Base-by-base conservation (phyloP, 2,888 invertebrate species). In the Cantharis rustica region DNA sequence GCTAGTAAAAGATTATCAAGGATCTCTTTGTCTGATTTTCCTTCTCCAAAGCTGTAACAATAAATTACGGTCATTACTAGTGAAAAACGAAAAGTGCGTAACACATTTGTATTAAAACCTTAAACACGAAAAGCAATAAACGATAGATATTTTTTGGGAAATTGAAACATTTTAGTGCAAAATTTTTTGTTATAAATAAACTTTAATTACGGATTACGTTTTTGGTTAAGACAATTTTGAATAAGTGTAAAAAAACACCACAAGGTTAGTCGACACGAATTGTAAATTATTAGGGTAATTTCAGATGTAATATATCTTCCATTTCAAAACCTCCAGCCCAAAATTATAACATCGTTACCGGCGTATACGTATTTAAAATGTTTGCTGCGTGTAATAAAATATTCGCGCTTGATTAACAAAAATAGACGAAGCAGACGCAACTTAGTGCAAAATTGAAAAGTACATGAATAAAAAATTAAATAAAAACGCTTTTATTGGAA, bases 21-120 rank as follows among this genome's bases (percentile, higher is more conserved):
- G 89, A 96, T 96, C 90, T 96, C 95, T 90, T 96, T 96, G 92
- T 96, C 96, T 88, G 96, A 96, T 91, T 95, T 95, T 85, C 95
- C 95, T 89, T 95, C 95, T 89, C 95, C 95, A 89, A 95, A 95
- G 90, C 95, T 95, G 91, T 75, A 91, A 91, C 84, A 86, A 85
- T 85, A 73, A 31, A 66, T 63, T 66, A 68, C 13, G 23, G 64
- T 20, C 64, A 66, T 66, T 66, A 66, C 64, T 66, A 66, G 64
- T 66, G 17, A 9, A 66, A 66, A 66, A 20, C 23, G 64, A 20
- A 23, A 66, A 66, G 16, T 17, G 64, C 64, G 64, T 66, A 66
- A 66, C 17, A 66, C 64, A 66, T 66, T 66, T 66, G 13, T 66
- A 17, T 66, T 17, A 66, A 66, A 20, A 66, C 9, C 64, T 20